Conservation (phyloP, 2,113 vertebrate species). For the Gobius niger region DNA sequence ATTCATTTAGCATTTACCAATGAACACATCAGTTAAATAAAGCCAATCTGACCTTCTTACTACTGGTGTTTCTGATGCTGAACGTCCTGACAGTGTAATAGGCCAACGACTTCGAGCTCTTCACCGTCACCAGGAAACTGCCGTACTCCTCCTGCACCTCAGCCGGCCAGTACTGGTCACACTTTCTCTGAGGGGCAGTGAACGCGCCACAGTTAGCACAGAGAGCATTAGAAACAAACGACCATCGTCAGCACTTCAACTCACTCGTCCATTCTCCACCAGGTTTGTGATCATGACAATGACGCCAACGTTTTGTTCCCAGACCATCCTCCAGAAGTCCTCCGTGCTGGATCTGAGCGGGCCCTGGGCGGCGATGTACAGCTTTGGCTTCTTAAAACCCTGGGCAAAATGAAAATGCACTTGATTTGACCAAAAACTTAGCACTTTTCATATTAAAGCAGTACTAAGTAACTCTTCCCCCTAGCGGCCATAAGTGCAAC, state of each 20-base stretch:
- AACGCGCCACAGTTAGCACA: conserved; percentile 11
- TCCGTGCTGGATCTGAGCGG: conserved; percentile 89
- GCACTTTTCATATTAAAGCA: too few relatives aligned
- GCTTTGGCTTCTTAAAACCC: conserved; percentile 91
- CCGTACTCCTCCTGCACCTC: conserved; percentile 93
- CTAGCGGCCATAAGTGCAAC: too few relatives aligned
- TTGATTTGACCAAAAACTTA: too few relatives aligned
- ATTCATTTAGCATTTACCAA: not conserved
- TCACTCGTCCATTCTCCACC: conserved; percentile 93
- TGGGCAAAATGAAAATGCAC: conserved; percentile 47
- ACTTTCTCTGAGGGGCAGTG: conserved; percentile 84
- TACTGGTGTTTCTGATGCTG: conserved; percentile 83
- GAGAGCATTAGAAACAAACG: not conserved
- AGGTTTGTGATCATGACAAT: conserved; percentile 98
- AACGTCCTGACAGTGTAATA: conserved; percentile 92
- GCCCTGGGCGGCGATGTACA: conserved; percentile 96
- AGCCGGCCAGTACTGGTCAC: conserved; percentile 95
- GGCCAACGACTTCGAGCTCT: conserved; percentile 81
- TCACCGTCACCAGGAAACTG: conserved; percentile 86
- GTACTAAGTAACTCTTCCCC: too few relatives aligned
- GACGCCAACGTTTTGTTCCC: conserved; percentile 92
- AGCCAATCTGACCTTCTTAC: conserved; percentile 83
- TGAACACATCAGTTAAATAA: not conserved
- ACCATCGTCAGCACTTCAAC: conserved; percentile 15
- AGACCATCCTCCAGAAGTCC: conserved; percentile 99